Percentiles rank a stretch among this genome's conserved stretches.
These are phyloP conservation scores for Oscheius sp. DNA, from an alignment of 2,888 invertebrate genomes.

Conservation along the genomic window DNA sequence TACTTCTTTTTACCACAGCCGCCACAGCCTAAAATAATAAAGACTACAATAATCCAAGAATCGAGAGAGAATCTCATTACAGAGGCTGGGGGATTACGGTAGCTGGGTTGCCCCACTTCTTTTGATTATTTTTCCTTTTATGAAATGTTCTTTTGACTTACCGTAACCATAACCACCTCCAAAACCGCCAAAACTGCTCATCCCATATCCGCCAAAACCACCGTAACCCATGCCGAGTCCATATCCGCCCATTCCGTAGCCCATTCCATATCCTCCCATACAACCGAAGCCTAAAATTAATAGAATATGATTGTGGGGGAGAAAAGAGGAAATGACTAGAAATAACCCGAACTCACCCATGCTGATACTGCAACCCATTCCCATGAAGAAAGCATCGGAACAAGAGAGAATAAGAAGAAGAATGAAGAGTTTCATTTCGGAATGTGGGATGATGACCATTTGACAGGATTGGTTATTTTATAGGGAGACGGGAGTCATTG, in stretches of 20 bases:
- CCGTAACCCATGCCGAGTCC: constrained; percentile 24
- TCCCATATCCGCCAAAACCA: constrained; percentile 23
- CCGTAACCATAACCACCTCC: neutral
- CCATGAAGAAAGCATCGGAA: constrained; percentile 34
- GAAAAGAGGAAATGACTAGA: neutral
- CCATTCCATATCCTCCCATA: constrained; percentile 35
- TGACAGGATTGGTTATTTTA: neutral
- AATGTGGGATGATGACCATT: neutral
- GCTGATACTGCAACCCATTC: constrained; percentile 28
- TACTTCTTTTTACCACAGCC: constrained; percentile 30
- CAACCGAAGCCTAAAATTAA: constrained; percentile 26
- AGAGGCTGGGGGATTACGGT: neutral
- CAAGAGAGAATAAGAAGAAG: constrained; percentile 19
- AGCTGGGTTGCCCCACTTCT: neutral
- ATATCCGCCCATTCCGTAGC: constrained; percentile 20
- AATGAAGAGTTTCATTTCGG: constrained; percentile 17
- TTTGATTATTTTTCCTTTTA: neutral
- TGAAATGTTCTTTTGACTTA: neutral
- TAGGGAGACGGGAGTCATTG: constrained; percentile 17
- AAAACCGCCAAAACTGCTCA: neutral
- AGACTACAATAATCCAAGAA: neutral
- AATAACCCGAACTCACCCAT: constrained; percentile 9
- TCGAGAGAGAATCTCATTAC: too few relatives aligned
- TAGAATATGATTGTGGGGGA: neutral
- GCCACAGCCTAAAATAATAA: constrained; percentile 14